Percentiles rank a stretch among this genome's conserved stretches.
Evolutionary conservation across 2,113 vertebrate genomes (phyloP).

Genomic region (Tauraco erythrolophus): DNA sequence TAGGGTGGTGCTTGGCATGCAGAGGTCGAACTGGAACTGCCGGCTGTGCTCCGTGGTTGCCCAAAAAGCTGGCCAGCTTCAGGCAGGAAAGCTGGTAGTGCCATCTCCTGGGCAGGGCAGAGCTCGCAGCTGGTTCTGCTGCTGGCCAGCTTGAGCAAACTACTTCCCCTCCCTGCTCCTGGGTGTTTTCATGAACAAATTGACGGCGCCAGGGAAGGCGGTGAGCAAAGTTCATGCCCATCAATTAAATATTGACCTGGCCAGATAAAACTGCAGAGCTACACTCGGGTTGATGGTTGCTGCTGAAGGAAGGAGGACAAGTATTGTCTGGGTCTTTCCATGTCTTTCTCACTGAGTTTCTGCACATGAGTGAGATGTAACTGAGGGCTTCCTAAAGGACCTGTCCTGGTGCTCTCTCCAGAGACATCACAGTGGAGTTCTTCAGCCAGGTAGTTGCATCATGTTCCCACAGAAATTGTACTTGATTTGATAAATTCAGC

Average conservation of each 20-base stretch:
- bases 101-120: constrained; percentile 35
- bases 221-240: not conserved
- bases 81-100: not conserved
- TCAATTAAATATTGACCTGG: not conserved
- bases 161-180: not conserved
- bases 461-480: constrained; percentile 72
- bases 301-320: not conserved
- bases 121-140: rapidly evolving
- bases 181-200: not conserved
- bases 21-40: not conserved
- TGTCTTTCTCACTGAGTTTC: not conserved
- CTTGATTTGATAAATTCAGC: constrained; percentile 78
- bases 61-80: rapidly evolving
- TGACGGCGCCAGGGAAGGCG: not conserved
- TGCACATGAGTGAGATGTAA: constrained; percentile 49
- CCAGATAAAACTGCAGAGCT: not conserved
- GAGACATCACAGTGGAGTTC: constrained; percentile 75
- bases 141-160: not conserved
- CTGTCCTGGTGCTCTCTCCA: constrained; percentile 73
- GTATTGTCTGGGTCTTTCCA: not conserved
- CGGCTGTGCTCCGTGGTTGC: rapidly evolving
- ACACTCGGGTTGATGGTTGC: not conserved
- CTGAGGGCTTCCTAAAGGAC: constrained; percentile 56
- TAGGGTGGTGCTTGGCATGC: not conserved
- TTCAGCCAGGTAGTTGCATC: constrained; percentile 70